Conservation (phyloP, 2,888 invertebrate species). For the Aphodius granarius region DNA sequence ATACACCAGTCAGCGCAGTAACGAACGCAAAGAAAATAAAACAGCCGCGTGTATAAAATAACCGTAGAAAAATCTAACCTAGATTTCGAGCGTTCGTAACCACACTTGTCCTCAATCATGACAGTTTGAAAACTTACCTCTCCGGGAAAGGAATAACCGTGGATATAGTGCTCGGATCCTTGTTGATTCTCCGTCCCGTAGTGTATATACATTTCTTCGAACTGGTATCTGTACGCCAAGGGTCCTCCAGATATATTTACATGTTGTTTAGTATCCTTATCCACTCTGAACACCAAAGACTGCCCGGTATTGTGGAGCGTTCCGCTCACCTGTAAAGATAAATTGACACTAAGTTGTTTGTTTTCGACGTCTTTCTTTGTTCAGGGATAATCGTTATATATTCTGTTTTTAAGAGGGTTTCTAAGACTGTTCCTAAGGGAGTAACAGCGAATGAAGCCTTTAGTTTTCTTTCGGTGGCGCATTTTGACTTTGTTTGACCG, state of each 20-base stretch:
- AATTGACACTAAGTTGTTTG: background rate
- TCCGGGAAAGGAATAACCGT: slow-evolving; percentile 93
- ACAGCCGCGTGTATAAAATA: background rate
- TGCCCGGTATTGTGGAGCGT: slow-evolving; percentile 92
- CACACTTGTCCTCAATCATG: background rate
- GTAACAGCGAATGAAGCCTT: too few species aligned
- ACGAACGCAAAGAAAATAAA: background rate
- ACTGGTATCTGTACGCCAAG: slow-evolving; percentile 91
- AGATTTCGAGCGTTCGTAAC: background rate
- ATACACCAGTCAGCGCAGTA: background rate
- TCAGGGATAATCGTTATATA: background rate
- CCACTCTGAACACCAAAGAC: slow-evolving; percentile 87
- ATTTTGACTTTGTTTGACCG: too few species aligned
- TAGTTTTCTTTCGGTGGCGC: too few species aligned
- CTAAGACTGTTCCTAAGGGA: background rate
- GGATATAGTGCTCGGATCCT: slow-evolving; percentile 96
- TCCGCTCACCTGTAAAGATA: slow-evolving; percentile 74
- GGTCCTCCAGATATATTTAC: slow-evolving; percentile 97
- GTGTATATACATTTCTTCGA: slow-evolving; percentile 94
- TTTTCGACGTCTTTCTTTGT: background rate
- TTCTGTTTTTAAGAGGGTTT: background rate
- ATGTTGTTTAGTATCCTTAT: slow-evolving; percentile 86
- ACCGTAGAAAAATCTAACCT: background rate
- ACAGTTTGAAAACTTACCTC: slow-evolving; percentile 70
- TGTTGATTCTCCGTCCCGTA: slow-evolving; percentile 87